Evolutionary conservation across 2,888 invertebrate genomes (phyloP).

Genomic region (Miltochrista miniata): DNA sequence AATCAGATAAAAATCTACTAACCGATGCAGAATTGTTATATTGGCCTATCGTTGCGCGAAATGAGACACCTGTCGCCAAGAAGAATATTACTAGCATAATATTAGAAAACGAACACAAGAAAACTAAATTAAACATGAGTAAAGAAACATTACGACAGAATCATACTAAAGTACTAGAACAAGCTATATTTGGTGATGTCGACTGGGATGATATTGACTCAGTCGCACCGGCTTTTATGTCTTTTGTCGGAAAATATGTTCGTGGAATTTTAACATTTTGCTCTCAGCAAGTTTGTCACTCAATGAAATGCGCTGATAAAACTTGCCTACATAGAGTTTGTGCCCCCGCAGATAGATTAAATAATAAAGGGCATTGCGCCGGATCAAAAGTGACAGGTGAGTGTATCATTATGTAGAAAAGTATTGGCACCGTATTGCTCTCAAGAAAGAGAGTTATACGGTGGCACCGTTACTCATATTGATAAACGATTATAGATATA

Average conservation of each 20-base stretch:
- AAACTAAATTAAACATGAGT: conserved; percentile 62
- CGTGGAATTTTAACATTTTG: conserved; percentile 71
- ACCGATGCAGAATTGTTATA: conserved; percentile 60
- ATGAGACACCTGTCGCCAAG: conserved; percentile 23
- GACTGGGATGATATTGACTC: conserved; percentile 71
- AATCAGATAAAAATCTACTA: conserved; percentile 46
- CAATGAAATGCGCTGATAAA: conserved; percentile 71
- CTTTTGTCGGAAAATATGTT: conserved; percentile 75
- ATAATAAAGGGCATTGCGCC: conserved; percentile 68
- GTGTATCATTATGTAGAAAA: conserved; percentile 5
- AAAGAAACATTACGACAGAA: conserved; percentile 57
- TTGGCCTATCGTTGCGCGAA: conserved; percentile 59
- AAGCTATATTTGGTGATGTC: conserved; percentile 69
- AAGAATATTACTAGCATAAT: conserved; percentile 66
- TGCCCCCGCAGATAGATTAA: conserved; percentile 56
- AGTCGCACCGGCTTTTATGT: conserved; percentile 69
- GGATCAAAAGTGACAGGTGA: conserved; percentile 66
- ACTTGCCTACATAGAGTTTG: conserved; percentile 67
- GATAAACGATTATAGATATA: no score
- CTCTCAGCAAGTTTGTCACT: conserved; percentile 66
- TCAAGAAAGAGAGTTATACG: no score
- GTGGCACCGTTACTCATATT: no score
- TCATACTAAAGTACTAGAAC: conserved; percentile 59
- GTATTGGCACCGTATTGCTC: no score
- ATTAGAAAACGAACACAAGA: conserved; percentile 64